These are phyloP conservation scores for Holacanthella duospinosa DNA, from an alignment of 2,888 invertebrate species.

Conservation along the genomic window DNA sequence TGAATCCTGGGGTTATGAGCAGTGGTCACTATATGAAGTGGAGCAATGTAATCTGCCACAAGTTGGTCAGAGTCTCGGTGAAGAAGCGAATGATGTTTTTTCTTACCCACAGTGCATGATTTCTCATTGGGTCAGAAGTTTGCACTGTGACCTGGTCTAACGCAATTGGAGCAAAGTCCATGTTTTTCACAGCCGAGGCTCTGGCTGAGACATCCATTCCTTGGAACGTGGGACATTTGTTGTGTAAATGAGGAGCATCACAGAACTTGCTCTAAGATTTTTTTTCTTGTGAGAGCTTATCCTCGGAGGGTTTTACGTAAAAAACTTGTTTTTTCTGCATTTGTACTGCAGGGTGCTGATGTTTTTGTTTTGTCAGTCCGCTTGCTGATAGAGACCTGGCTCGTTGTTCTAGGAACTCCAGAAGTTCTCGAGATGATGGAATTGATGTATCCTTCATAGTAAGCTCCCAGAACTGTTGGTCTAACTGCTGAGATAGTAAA, in stretches of 20 bases:
- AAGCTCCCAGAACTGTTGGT: constrained; percentile 3
- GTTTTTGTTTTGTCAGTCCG: no score
- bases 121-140: not conserved
- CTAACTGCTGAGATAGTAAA: not conserved
- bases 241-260: not conserved
- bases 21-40: no score
- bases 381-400: not conserved
- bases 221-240: not conserved
- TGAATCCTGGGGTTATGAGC: no score
- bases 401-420: not conserved
- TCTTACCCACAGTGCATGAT: not conserved
- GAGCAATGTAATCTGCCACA: no score
- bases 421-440: not conserved
- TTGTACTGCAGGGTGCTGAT: not conserved
- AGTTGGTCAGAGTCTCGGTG: not conserved
- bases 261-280: not conserved
- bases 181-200: not conserved
- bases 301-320: not conserved
- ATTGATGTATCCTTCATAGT: not conserved
- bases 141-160: not conserved
- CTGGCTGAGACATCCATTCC: not conserved
- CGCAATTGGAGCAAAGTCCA: not conserved
- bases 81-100: not conserved
- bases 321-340: not conserved
- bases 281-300: no score